phyloP scores from a whole-genome alignment of 2,797 vertebrate species.

The Fundulus diaphanus region DNA sequence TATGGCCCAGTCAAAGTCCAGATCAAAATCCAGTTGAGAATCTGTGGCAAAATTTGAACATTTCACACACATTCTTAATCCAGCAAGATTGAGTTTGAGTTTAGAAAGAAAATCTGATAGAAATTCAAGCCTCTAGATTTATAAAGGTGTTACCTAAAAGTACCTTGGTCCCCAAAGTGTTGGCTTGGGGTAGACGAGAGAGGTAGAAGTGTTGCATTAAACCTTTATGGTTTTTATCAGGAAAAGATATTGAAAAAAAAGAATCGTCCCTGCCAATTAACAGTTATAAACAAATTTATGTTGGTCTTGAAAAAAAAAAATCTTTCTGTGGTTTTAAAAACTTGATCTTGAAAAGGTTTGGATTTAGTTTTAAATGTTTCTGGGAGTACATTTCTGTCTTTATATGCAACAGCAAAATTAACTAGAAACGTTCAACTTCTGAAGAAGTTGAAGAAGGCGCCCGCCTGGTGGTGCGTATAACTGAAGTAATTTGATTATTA shows the following conservation, averaged over 20 bases:
- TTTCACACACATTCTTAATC: neutral
- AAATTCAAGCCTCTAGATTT: neutral
- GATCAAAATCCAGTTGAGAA: neutral
- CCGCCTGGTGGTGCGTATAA: too few relatives aligned
- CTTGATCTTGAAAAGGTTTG: conserved; percentile 5
- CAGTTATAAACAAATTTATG: neutral
- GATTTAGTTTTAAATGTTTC: conserved; percentile 31
- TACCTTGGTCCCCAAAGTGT: neutral
- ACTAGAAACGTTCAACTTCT: too few relatives aligned
- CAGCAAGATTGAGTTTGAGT: neutral
- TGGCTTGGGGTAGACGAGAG: too few relatives aligned
- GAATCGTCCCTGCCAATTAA: neutral
- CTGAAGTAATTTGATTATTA: too few relatives aligned
- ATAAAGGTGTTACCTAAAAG: neutral
- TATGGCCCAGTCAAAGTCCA: neutral
- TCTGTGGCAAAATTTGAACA: neutral
- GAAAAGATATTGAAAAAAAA: neutral
- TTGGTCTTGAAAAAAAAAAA: neutral
- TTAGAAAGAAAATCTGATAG: neutral
- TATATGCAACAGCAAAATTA: conserved; percentile 30
- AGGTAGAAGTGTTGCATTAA: neutral
- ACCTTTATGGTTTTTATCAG: neutral
- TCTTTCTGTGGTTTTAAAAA: conserved; percentile 5
- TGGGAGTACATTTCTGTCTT: conserved; percentile 9
- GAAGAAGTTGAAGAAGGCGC: too few relatives aligned